These are phyloP conservation scores for Theonella swinhoei DNA, from an alignment of 37 sponge, comb jelly and placozoan species.

Conservation along the genomic window DNA sequence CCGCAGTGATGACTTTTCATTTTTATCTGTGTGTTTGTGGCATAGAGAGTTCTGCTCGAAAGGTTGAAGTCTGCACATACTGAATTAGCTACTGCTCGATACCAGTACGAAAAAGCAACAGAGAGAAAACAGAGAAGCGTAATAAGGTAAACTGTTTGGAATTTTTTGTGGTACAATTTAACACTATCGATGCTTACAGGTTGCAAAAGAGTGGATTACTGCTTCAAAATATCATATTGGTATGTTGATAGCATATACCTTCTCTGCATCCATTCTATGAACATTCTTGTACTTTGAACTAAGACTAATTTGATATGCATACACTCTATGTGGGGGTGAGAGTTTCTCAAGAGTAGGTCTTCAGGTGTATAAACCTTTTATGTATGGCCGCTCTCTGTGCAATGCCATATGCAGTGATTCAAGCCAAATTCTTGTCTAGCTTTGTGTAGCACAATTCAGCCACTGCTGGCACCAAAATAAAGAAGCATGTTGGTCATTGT, in stretches of 20 bases:
- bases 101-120: slow-evolving; percentile 7
- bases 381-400: no score
- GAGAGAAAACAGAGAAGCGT: slow-evolving; percentile 55
- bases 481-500: no score
- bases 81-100: background rate
- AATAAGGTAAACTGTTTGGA: slow-evolving; percentile 24
- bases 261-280: background rate
- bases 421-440: no score
- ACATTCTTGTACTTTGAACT: no score
- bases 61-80: slow-evolving; percentile 9
- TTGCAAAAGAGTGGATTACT: slow-evolving; percentile 47
- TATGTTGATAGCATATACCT: background rate
- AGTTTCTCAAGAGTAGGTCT: no score
- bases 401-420: no score
- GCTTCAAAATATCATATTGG: slow-evolving; percentile 45
- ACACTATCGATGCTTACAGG: slow-evolving; percentile 4
- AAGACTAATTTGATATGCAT: background rate
- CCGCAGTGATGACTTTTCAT: background rate
- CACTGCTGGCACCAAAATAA: no score
- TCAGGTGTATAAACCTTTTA: no score
- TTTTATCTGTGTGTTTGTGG: background rate
- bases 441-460: no score
- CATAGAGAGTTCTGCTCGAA: slow-evolving; percentile 10
- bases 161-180: background rate
- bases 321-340: background rate